Evolutionary conservation across 2,888 invertebrate genomes (phyloP).

Genomic region (Tyria jacobaeae): DNA sequence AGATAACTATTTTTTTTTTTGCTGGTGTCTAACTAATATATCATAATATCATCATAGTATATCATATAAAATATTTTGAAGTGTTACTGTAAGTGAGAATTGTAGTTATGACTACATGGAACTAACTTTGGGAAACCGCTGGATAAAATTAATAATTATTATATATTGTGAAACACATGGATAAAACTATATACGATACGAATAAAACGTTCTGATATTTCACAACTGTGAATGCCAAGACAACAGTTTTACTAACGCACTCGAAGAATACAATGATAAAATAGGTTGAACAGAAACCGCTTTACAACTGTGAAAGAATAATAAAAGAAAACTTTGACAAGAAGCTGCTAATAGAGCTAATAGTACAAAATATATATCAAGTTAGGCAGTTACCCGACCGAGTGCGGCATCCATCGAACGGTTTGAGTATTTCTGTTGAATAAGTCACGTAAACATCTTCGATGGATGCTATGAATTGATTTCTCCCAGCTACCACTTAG

Average conservation of each 20-base stretch:
- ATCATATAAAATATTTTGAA: constrained; percentile 17
- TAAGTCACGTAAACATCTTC: constrained; percentile 49
- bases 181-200: no score
- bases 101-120: constrained; percentile 7
- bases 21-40: constrained; percentile 28
- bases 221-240: not conserved
- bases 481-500: constrained; percentile 29
- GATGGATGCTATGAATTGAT: constrained; percentile 46
- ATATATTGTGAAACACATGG: not conserved
- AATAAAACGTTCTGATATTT: not conserved
- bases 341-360: constrained; percentile 45
- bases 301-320: constrained; percentile 35
- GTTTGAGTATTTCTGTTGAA: constrained; percentile 41
- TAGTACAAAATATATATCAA: constrained; percentile 46
- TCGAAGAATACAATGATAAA: constrained; percentile 12
- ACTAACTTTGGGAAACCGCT: constrained; percentile 3
- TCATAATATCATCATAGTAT: no score
- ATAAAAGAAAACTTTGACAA: constrained; percentile 45
- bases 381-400: constrained; percentile 44
- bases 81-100: constrained; percentile 30
- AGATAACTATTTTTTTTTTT: constrained; percentile 43
- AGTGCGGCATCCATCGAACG: constrained; percentile 43
- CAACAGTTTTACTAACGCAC: not conserved
- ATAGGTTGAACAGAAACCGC: constrained; percentile 17
- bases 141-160: not conserved